Base-by-base conservation (phyloP, 2,888 invertebrate genomes). In the Orthonevra nobilis region DNA sequence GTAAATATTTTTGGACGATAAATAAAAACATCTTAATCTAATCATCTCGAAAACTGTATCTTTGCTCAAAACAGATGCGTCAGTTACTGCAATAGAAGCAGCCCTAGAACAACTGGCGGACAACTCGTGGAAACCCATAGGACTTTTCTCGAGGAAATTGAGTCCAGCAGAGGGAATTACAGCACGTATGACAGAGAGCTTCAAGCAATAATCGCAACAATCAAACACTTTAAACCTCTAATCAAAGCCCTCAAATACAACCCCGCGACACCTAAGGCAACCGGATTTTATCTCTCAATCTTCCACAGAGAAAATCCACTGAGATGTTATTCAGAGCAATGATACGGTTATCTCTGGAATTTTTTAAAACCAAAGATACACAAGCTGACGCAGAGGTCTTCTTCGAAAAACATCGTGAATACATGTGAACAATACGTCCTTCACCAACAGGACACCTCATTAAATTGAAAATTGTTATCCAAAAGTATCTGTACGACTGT, bases 151-250 rank as follows among this genome's bases (percentile, higher is more conserved):
- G 1, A n/a, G 14, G 26, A 44, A 23, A 12, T 14, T 44, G 12
- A 44, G 6, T 5, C 14, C 12, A 6, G 5, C 44, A 3, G 44
- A 44, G 14, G 28, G 26, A 44, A 44, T 12, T 44, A 44, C 14
- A 44, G 44, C 28, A 44, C 44, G 2, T 44, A 44, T 6, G 44
- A 44, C 10, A 7, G 26, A 26, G 44, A 44, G 3, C 28, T 44
- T 9, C 6, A 26, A 14, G 44, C 26, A 19, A 44, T 44, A 23
- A 26, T 44, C 26, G 44, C 26, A 20, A 26, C 44, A 14, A 6
- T 9, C 5, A 28, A 44, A 28, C 26, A 44, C 12, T 44, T 44
- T 12, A 23, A 44, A 40, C 40, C 17, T 1, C 2, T 28, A 4
- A 28, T 28, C 28, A 28, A 34, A n/a, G 2, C 12, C 34, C 34